These are phyloP conservation scores for Bufotes viridis DNA, from an alignment of 2,797 vertebrate species.

Conservation along the genomic window DNA sequence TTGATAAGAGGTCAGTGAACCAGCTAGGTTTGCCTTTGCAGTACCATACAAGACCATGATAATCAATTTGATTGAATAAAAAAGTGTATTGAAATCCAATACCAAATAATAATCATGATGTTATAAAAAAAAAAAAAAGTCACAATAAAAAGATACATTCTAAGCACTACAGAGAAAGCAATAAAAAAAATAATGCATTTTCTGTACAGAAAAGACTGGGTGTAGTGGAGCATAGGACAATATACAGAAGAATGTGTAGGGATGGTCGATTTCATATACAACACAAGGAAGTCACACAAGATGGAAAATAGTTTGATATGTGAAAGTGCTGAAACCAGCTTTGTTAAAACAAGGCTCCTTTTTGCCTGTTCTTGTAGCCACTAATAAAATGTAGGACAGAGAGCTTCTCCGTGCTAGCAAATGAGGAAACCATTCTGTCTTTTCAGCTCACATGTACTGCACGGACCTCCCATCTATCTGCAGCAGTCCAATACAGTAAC, in stretches of 20 bases:
- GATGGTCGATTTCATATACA: constrained; percentile 55
- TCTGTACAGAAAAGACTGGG: constrained; percentile 73
- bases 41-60: constrained; percentile 7
- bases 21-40: too few relatives aligned
- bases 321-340: constrained; percentile 56
- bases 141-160: constrained; percentile 72
- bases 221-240: constrained; percentile 64
- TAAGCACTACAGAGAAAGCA: constrained; percentile 80
- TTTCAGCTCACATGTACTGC: constrained; percentile 27
- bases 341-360: constrained; percentile 17
- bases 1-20: background rate
- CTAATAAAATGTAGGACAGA: constrained; percentile 1
- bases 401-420: constrained; percentile 21
- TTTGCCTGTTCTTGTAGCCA: constrained; percentile 16
- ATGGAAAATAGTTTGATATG: constrained; percentile 47
- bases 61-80: constrained; percentile 74
- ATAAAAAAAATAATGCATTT: constrained; percentile 64
- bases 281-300: constrained; percentile 55
- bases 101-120: constrained; percentile 84
- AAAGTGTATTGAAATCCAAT: constrained; percentile 85
- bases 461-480: constrained; percentile 6
- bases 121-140: constrained; percentile 75
- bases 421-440: constrained; percentile 21
- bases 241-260: constrained; percentile 64
- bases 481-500: constrained; percentile 12